Base-by-base conservation (phyloP, 53 echinoderm and acorn worm species). In the Arbacia lixula region DNA sequence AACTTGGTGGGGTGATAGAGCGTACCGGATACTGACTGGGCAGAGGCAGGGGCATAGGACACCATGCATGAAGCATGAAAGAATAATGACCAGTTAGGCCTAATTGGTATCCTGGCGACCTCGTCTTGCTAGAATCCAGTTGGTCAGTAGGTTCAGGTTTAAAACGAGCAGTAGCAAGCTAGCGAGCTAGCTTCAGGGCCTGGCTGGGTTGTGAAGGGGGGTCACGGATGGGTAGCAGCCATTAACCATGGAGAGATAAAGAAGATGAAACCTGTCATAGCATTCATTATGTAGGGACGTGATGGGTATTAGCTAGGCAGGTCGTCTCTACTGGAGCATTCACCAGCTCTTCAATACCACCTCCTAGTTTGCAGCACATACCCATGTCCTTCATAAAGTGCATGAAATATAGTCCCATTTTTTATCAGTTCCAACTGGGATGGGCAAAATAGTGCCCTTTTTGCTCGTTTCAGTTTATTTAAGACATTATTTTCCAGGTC, bases 251-350 rank as follows among this genome's bases (percentile, higher is more conserved):
- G 36, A 24, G 46, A 69, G 41, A 69, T 38, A 42, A 22, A 42
- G 22, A 38, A 41, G 26, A 69, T 40, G 38, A 28, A 40, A 69
- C 71, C 16, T 69, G 71, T 69, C 71, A 69, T 22, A 69, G 38
- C 39, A 35, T 42, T 69, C 39, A 66, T 17, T 66, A 32, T 66
- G 31, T 66, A 6, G 29, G 66, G 66, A 3, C 17, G 66, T 66
- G 36, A 35, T 66, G 39, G 4, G 30, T 3, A 66, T 66, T 31
- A 32, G n/a, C n/a, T 29, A 46, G 14, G 8, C 8, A 46, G 46
- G 8, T 14, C 8, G 14, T 46, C 46, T 46, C 14, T 10, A 10
- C 14, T 46, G 46, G 8, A 10, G 8, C 46, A 8, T 46, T 14
- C 46, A 66, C n/a, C 12, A 66, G 35, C 19, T 58, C 29, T 2